Conservation (phyloP, 30 jellyfish, hydroid and myxozoan species). For the Hydra vulgaris region DNA sequence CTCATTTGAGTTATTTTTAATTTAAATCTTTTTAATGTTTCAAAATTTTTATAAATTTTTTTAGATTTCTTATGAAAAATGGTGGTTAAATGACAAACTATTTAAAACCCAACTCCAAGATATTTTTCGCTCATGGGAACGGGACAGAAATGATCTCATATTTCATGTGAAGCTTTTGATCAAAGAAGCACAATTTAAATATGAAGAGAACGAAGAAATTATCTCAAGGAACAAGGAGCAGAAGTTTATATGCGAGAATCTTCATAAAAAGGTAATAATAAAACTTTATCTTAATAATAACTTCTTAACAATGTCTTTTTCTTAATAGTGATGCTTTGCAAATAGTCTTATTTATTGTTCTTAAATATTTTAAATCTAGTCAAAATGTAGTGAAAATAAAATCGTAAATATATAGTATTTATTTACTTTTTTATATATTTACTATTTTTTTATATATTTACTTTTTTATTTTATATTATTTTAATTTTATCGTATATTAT, state of each 20-base stretch:
- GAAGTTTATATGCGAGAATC: constrained; percentile 36
- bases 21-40: neutral
- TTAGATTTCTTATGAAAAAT: constrained; percentile 48
- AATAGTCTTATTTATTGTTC: too few species aligned
- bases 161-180: constrained; percentile 36
- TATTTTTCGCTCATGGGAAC: constrained; percentile 53
- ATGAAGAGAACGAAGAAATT: constrained; percentile 31
- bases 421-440: too few species aligned
- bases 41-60: neutral
- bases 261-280: constrained; percentile 58
- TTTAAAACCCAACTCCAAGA: constrained; percentile 57
- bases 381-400: too few species aligned
- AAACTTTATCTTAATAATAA: too few species aligned
- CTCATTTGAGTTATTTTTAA: too few species aligned
- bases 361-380: too few species aligned
- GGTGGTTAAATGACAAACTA: constrained; percentile 50
- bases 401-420: too few species aligned
- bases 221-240: constrained; percentile 41
- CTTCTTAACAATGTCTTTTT: neutral
- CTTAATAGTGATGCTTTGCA: too few species aligned
- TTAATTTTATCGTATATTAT: too few species aligned
- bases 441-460: too few species aligned
- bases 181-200: constrained; percentile 36
- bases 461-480: too few species aligned
- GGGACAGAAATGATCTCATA: constrained; percentile 56